Percentiles rank a stretch among this genome's conserved stretches.
Evolutionary conservation across 1,140 invertebrate genomes (phyloP).

Genomic region (Magallana ariakensis): DNA sequence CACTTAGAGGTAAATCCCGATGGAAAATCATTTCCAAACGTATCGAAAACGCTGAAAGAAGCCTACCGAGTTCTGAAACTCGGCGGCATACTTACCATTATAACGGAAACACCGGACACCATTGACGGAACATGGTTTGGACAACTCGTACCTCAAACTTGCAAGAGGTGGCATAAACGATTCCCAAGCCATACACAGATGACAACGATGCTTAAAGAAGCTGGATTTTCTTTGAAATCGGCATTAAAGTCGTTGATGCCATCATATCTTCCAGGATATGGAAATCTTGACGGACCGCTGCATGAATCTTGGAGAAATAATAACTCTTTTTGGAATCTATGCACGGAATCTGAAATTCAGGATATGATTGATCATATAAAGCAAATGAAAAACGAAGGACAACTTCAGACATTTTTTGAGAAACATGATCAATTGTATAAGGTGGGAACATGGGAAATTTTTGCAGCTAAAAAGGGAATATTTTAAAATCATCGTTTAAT

Average conservation of each 20-base stretch:
- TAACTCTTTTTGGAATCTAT: not conserved
- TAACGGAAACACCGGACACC: not conserved
- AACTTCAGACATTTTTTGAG: not conserved
- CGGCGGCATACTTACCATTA: not conserved
- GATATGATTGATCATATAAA: not conserved
- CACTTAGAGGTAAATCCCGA: conserved; percentile 35
- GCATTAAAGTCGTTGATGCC: not conserved
- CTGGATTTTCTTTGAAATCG: not conserved
- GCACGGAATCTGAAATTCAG: conserved; percentile 6
- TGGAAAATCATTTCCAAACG: conserved; percentile 22
- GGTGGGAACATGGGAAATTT: not conserved
- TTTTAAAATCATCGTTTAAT: not conserved
- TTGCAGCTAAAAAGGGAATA: conserved; percentile 2
- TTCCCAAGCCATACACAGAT: not conserved
- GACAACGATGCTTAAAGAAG: not conserved
- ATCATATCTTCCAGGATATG: not conserved
- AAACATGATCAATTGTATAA: not conserved
- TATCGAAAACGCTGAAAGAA: conserved; percentile 3
- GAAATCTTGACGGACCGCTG: conserved; percentile 8
- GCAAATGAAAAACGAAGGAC: conserved; percentile 14
- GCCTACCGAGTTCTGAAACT: conserved; percentile 16
- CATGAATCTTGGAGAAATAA: conserved; percentile 16
- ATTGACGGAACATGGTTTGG: not conserved
- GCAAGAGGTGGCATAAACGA: not conserved
- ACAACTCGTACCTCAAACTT: not conserved